phyloP scores from a whole-genome alignment of 2,888 invertebrate species.

The Apocheima hispidaria region DNA sequence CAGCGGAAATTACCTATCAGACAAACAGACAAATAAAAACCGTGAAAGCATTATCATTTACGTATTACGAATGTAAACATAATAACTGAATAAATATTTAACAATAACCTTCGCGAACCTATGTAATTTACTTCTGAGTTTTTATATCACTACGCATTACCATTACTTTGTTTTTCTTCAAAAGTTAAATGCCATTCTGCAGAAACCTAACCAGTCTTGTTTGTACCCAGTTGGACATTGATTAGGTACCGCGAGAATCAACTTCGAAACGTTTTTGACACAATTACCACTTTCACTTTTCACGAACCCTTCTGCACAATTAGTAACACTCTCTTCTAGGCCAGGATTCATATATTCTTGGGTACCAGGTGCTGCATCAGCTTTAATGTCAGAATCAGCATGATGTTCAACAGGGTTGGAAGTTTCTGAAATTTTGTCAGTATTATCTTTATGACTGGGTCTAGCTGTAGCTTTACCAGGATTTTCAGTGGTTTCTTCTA shows the following conservation, averaged over 20 bases:
- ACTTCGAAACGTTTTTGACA: conserved; percentile 60
- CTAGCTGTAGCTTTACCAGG: neutral
- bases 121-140: neutral
- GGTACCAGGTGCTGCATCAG: conserved; percentile 20
- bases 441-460: neutral
- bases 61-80: neutral
- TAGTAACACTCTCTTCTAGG: conserved; percentile 33
- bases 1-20: neutral
- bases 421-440: conserved; percentile 26
- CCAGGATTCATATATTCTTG: conserved; percentile 26
- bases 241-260: conserved; percentile 68
- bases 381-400: conserved; percentile 1
- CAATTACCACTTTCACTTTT: conserved; percentile 57
- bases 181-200: conserved; percentile 58
- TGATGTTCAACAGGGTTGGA: neutral
- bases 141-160: no score
- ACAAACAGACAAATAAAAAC: neutral
- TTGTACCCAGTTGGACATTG: conserved; percentile 74
- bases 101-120: neutral
- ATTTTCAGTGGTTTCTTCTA: conserved; percentile 30
- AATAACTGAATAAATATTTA: neutral
- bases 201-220: conserved; percentile 67
- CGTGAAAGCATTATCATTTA: neutral
- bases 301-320: conserved; percentile 61
- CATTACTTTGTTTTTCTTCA: neutral